Evolutionary conservation across 2,888 invertebrate species (phyloP), one percentile per base, ranked within the genome.

Genomic region (Automeris io): DNA sequence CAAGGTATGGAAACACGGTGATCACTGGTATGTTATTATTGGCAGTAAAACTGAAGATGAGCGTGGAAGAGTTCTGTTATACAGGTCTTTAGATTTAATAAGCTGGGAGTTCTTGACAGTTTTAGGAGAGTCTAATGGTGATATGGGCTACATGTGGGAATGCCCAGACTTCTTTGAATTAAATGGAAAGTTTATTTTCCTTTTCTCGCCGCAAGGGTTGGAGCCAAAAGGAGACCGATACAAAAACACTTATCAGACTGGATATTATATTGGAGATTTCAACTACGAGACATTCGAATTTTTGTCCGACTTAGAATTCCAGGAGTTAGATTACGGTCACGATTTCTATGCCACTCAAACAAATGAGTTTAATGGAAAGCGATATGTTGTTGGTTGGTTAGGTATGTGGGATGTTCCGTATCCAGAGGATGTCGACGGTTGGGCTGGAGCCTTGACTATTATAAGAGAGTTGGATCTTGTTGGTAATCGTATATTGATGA

Each of bases 131-230:
- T 77, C 85, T 1, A 54, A 69, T 2, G 76, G 73, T n/a, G 64
- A 67, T 9, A 46, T 74, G 49, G 80, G 80, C 1, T 85, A 79
- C 38, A 86, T 87, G 83, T 88, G 86, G 83, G 88, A 88, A 47
- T 88, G 88, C 43, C 88, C 88, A 0, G 87, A 88, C 45, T 80
- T 88, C 40, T 87, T 88, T 19, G 76, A 86, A 44, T 51, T 88
- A 2, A 63, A 74, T 21, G 82, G 81, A 11, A 87, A 73, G 41
- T 70, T 70, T 37, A 55, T 88, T 0, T 49, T 88, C 4, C 56
- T 88, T 1, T 67, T 86, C 59, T 88, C 85, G 2, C 81, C 86
- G 0, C 85, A 86, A 57, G 85, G 86, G 3, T 48, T 87, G 33
- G 51, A 60, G 18, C 63, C 75, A 1, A 47, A 70, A 48, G 87